Percentiles rank a stretch among this genome's conserved stretches.
Evolutionary conservation across 2,797 vertebrate species (phyloP).

Genomic region (Allobates femoralis): DNA sequence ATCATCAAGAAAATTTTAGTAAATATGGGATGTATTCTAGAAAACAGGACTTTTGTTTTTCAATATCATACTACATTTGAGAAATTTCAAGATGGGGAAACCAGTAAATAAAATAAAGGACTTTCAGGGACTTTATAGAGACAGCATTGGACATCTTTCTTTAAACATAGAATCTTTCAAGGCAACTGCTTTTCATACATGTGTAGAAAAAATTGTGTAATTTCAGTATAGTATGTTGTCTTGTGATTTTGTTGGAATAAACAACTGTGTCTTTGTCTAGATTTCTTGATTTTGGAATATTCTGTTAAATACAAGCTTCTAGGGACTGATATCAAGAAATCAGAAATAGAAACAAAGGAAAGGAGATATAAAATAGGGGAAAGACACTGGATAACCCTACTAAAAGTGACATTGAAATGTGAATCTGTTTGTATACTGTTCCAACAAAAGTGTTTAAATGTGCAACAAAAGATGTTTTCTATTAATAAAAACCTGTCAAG

Average conservation of each 20-base stretch:
- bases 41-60: not conserved
- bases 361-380: conserved; percentile 14
- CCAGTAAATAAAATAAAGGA: not conserved
- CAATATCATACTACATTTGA: not conserved
- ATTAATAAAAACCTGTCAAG: conserved; percentile 45
- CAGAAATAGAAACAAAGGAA: not conserved
- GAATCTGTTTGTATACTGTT: conserved; percentile 46
- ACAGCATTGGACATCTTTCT: conserved; percentile 21
- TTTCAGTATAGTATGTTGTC: conserved; percentile 45
- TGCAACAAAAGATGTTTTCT: conserved; percentile 41
- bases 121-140: conserved; percentile 33
- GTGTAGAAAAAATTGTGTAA: conserved; percentile 35
- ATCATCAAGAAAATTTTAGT: not conserved
- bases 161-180: conserved; percentile 21
- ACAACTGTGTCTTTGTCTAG: conserved; percentile 40
- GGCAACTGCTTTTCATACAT: conserved; percentile 23
- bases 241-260: conserved; percentile 49
- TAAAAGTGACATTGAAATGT: conserved; percentile 38
- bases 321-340: not conserved
- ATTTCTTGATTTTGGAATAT: conserved; percentile 30
- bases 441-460: conserved; percentile 38
- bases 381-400: not conserved
- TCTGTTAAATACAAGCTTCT: conserved; percentile 9
- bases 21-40: not conserved
- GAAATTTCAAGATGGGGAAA: conserved; percentile 15